Evolutionary conservation across 2,113 vertebrate genomes (phyloP).

Genomic region (Notiomystis cincta): DNA sequence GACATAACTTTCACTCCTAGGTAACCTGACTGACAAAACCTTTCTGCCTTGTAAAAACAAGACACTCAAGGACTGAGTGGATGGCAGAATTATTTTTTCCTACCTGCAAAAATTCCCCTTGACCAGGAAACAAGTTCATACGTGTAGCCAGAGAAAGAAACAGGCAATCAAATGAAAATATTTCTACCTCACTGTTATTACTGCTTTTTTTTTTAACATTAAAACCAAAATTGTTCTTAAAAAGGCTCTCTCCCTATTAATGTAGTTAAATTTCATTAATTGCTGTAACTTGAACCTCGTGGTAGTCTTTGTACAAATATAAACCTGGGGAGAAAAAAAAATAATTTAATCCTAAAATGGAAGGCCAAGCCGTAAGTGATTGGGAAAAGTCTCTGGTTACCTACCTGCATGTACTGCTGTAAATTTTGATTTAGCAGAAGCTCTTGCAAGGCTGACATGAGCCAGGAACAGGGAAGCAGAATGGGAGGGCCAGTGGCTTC

Average conservation of each 20-base stretch:
- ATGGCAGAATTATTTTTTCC: slow-evolving; percentile 61
- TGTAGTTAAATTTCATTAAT: not conserved
- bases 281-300: not conserved
- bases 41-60: slow-evolving; percentile 49
- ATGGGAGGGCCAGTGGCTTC: fast-evolving
- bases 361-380: not conserved
- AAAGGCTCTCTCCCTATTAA: not conserved
- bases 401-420: not conserved
- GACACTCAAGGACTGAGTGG: not conserved
- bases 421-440: not conserved
- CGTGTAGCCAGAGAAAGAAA: slow-evolving; percentile 19
- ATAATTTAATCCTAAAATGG: not conserved
- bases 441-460: not conserved
- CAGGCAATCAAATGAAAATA: slow-evolving; percentile 23
- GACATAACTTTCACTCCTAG: slow-evolving; percentile 66
- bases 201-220: not conserved
- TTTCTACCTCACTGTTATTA: slow-evolving; percentile 10
- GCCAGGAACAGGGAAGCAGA: not conserved
- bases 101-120: slow-evolving; percentile 50
- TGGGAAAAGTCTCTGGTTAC: not conserved
- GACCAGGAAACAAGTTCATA: slow-evolving; percentile 62
- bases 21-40: slow-evolving; percentile 55
- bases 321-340: not conserved
- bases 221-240: not conserved
- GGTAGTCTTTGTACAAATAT: not conserved